phyloP scores from a whole-genome alignment of 2,113 vertebrate genomes.

The Paracanthobrama guichenoti region DNA sequence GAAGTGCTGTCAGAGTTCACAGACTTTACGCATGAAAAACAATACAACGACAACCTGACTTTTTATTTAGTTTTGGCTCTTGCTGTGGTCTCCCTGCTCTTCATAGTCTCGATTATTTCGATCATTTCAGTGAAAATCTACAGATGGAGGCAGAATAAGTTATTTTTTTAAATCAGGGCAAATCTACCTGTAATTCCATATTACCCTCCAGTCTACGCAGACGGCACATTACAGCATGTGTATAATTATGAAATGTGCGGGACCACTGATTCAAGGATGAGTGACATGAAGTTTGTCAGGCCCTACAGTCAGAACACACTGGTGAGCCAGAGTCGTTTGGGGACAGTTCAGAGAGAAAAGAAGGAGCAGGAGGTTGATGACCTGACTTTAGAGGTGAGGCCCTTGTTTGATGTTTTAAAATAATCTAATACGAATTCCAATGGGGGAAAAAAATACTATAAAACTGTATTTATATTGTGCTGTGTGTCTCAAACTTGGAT shows the following conservation, averaged over 20 bases:
- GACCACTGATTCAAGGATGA: constrained; percentile 57
- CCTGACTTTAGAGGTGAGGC: constrained; percentile 66
- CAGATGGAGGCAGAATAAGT: constrained; percentile 55
- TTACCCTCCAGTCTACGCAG: constrained; percentile 54
- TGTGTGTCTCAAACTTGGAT: background rate
- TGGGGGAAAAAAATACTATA: background rate
- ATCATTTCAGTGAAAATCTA: constrained; percentile 57
- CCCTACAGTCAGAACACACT: constrained; percentile 56
- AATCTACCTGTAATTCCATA: constrained; percentile 61
- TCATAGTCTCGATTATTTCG: constrained; percentile 46
- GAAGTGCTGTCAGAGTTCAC: constrained; percentile 57
- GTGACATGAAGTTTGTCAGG: constrained; percentile 46
- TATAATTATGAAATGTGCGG: constrained; percentile 58
- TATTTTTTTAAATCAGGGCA: constrained; percentile 51
- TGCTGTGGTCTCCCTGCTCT: constrained; percentile 54
- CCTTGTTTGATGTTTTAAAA: background rate
- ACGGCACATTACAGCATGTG: constrained; percentile 52
- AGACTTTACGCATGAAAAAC: constrained; percentile 46
- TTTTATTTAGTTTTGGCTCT: constrained; percentile 56
- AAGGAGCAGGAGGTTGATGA: constrained; percentile 42
- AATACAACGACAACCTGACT: constrained; percentile 51
- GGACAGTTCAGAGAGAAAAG: constrained; percentile 60
- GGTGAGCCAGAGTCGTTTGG: constrained; percentile 43
- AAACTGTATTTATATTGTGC: background rate
- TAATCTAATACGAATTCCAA: background rate